phyloP scores from a whole-genome alignment of 2,888 invertebrate species.

The Hirtodrosophila trivittata region DNA sequence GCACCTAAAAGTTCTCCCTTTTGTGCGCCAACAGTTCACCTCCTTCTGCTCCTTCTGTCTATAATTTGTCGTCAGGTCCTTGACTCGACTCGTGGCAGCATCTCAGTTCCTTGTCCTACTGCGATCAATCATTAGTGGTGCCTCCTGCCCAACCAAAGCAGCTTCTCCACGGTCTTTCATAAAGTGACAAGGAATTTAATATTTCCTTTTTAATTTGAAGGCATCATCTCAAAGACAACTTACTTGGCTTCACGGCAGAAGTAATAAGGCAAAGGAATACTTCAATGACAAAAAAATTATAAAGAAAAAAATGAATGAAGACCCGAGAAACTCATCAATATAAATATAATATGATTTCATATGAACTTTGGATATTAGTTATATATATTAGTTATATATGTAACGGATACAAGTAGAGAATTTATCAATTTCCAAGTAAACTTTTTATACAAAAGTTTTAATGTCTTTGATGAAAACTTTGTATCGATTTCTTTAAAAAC shows the following conservation, averaged over 20 bases:
- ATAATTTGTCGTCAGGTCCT: conserved; percentile 14
- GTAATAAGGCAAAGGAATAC: neutral
- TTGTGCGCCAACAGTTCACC: neutral
- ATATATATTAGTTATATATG: too few relatives aligned
- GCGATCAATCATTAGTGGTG: neutral
- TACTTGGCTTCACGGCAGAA: neutral
- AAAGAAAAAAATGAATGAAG: neutral
- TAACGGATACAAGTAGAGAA: too few relatives aligned
- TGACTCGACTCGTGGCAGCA: conserved; percentile 20
- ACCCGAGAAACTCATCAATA: too few relatives aligned
- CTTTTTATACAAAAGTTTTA: too few relatives aligned
- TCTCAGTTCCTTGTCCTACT: neutral
- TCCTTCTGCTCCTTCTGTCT: too few relatives aligned
- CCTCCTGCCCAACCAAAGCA: conserved; percentile 4
- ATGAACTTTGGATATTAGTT: too few relatives aligned
- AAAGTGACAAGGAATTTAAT: conserved; percentile 30
- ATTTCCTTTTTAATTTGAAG: conserved; percentile 21
- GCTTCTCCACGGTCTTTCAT: conserved; percentile 3
- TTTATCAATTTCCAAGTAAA: too few relatives aligned
- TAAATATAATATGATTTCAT: too few relatives aligned
- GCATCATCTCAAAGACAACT: conserved; percentile 23
- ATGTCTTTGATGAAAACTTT: too few relatives aligned
- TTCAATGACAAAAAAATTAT: neutral
- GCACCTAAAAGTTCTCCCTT: conserved; percentile 9
- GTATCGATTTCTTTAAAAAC: too few relatives aligned